Percentiles rank a stretch among this genome's conserved stretches.
phyloP scores from a whole-genome alignment of 2,113 vertebrate genomes.

The Sprattus sprattus region DNA sequence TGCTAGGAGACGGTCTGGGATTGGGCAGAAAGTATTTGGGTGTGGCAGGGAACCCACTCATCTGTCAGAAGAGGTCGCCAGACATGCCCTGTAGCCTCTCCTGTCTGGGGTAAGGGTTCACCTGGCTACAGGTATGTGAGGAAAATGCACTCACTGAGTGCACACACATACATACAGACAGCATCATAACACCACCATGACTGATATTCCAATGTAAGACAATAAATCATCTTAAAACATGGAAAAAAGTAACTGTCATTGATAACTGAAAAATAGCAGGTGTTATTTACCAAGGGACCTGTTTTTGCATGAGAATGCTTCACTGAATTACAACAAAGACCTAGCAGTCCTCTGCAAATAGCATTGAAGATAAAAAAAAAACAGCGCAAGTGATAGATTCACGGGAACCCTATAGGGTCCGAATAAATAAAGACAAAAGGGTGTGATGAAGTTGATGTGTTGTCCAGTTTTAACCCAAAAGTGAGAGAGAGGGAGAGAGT shows the following conservation, averaged over 20 bases:
- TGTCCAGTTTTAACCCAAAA: not conserved
- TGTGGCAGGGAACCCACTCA: not conserved
- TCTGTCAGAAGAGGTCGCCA: not conserved
- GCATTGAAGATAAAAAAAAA: not conserved
- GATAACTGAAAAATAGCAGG: not conserved
- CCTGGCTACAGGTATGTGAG: not conserved
- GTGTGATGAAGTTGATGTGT: not conserved
- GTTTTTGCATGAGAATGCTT: not conserved
- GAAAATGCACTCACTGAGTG: not conserved
- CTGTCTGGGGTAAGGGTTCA: not conserved
- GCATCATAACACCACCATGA: not conserved
- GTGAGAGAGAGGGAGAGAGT: not conserved
- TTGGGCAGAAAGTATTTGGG: not conserved
- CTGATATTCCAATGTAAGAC: not conserved
- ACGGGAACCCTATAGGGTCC: not conserved
- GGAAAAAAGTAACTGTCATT: not conserved
- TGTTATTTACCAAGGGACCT: not conserved
- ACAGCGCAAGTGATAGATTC: not conserved
- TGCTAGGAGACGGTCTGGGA: not conserved
- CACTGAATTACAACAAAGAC: not conserved
- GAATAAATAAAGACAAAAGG: not conserved
- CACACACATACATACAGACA: slow-evolving; percentile 18
- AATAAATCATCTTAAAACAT: not conserved
- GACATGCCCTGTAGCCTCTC: not conserved
- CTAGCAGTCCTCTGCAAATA: not conserved